Percentiles rank a stretch among this genome's conserved stretches.
These are phyloP conservation scores for Mastomys natalensis DNA, from an alignment of 2,113 vertebrate species.

Conservation along the genomic window DNA sequence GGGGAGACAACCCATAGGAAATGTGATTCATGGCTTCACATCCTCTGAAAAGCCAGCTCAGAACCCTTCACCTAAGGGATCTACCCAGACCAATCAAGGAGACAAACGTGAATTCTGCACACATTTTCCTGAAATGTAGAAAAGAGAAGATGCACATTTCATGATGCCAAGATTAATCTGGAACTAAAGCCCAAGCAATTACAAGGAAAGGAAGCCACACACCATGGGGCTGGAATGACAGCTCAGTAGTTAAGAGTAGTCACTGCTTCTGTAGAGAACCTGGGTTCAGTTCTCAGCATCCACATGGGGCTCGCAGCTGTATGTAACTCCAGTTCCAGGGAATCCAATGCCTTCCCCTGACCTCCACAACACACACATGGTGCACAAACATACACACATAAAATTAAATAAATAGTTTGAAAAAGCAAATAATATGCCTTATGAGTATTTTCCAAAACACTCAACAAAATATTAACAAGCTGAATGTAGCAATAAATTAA, in stretches of 20 bases:
- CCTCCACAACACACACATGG: background rate
- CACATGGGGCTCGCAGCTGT: background rate
- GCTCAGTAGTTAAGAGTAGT: background rate
- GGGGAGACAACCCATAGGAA: background rate
- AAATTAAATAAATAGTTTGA: background rate
- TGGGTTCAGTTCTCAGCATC: background rate
- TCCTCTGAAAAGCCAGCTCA: background rate
- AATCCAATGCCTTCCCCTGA: background rate
- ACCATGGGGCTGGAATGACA: background rate
- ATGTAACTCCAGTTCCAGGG: background rate
- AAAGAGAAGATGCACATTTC: background rate
- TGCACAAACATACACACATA: background rate
- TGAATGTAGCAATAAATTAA: slow-evolving; percentile 25
- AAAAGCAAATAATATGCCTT: background rate
- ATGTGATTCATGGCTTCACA: background rate
- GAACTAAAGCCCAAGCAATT: background rate
- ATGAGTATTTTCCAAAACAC: slow-evolving; percentile 7
- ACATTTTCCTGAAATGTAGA: background rate
- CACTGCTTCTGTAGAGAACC: background rate
- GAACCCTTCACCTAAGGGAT: background rate
- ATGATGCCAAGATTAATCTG: background rate
- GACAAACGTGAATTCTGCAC: background rate
- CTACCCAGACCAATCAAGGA: slow-evolving; percentile 5
- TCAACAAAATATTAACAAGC: slow-evolving; percentile 24
- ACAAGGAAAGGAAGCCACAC: background rate